A percentile compares a stretch with the other conserved stretches of the same genome.
These are phyloP conservation scores for Haplochromis burtoni DNA, from an alignment of 2,113 vertebrate genomes.

Conservation along the genomic window DNA sequence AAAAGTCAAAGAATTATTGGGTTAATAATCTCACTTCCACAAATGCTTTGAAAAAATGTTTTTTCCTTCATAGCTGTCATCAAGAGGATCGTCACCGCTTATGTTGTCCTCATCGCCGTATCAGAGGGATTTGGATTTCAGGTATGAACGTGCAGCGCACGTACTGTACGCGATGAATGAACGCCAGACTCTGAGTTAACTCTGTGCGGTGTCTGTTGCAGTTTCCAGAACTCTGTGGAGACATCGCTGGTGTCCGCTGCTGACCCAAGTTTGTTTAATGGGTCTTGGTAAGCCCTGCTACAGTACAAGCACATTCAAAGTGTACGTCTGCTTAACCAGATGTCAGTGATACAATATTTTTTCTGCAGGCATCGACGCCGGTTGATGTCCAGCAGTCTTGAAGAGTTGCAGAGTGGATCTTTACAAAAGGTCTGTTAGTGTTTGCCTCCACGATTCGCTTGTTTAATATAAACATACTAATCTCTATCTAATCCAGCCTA, in stretches of 20 bases:
- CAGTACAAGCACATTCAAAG: rapidly evolving
- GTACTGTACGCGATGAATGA: rapidly evolving
- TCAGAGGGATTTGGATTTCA: conserved; percentile 79
- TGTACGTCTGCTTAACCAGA: neutral
- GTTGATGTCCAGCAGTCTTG: conserved; percentile 86
- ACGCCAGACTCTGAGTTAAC: neutral
- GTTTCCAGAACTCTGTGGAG: conserved; percentile 51
- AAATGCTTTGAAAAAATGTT: neutral
- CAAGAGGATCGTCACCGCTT: conserved; percentile 72
- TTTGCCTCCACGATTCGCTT: neutral
- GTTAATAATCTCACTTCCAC: neutral
- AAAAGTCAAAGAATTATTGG: neutral
- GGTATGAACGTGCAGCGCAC: conserved; percentile 53
- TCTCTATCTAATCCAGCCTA: neutral
- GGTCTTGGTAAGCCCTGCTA: conserved; percentile 47
- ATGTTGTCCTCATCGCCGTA: conserved; percentile 64
- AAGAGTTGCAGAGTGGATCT: conserved; percentile 85
- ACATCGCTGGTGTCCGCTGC: conserved; percentile 33
- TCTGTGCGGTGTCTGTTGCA: neutral
- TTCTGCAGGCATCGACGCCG: conserved; percentile 72
- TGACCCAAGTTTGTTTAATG: conserved; percentile 45
- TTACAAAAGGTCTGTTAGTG: conserved; percentile 76
- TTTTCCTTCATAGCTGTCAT: conserved; percentile 64
- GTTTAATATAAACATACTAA: neutral
- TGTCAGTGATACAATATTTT: neutral